Base-by-base conservation (phyloP, 1,140 invertebrate genomes). In the Diabrotica undecimpunctata region DNA sequence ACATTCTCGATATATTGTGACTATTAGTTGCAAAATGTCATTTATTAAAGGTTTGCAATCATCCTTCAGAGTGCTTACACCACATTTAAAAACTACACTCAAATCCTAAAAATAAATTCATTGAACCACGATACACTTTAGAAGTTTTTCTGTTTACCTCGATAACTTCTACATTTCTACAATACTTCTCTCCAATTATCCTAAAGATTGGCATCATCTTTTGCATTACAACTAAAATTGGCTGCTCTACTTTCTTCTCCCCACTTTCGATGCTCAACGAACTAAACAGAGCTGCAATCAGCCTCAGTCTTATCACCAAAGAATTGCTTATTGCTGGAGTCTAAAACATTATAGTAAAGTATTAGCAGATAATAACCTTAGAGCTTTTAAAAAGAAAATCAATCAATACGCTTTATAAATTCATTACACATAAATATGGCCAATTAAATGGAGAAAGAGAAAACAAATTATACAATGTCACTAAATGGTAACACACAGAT, bases 271-370 rank as follows among this genome's bases (percentile, higher is more conserved):
- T 75, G 68, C 91, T 85, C 0, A 94, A 76, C 2, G 87, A 86
- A 0, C 84, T 81, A 72, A 91, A 88, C 53, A 93, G 81, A 65
- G 84, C 88, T 0, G 87, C 84, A 5, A 90, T 78, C 83, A 93
- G 90, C 72, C 88, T 88, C 7, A 93, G 76, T 52, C 84, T 78
- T 61, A 84, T 80, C 36, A 86, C 75, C 14, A 79, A 72, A 38
- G 79, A 79, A 66, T 81, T 82, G 7, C 39, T 61, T 61, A 41
- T 36, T 59, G 25, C 12, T 12, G n/a, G n/a, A 3, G 9, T 59
- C 35, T 59, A 59, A 59, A 59, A 11, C 6, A 25, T 25, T 25
- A 25, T 25, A 25, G 25, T 25, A 2, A 25, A 25, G 25, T 25
- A 25, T 25, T 25, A 25, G 25, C 25, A 25, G 25, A 25, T 2